These are phyloP conservation scores for Drusus annulatus DNA, from an alignment of 1,140 invertebrate species.

Conservation along the genomic window DNA sequence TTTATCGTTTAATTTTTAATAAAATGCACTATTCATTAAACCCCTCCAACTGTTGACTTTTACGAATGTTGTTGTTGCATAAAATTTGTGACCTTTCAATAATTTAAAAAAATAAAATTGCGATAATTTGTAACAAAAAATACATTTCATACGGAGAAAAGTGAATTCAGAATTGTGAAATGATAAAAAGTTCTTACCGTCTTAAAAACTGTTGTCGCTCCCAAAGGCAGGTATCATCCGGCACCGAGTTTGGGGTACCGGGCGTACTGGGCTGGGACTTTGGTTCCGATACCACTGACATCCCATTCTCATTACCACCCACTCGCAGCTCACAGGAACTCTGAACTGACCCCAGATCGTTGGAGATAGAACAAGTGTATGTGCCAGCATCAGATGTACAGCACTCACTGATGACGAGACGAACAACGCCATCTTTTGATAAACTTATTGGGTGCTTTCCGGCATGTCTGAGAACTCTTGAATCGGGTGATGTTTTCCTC, in stretches of 20 bases:
- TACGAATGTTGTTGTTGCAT: too few relatives aligned
- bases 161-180: too few relatives aligned
- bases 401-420: conserved; percentile 71
- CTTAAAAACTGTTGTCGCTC: conserved; percentile 70
- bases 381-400: conserved; percentile 75
- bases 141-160: too few relatives aligned
- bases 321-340: conserved; percentile 69
- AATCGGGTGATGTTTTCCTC: conserved; percentile 73
- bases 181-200: conserved; percentile 32
- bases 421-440: conserved; percentile 69
- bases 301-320: conserved; percentile 60
- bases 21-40: too few relatives aligned
- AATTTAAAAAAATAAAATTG: too few relatives aligned
- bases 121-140: too few relatives aligned
- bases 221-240: conserved; percentile 67
- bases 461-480: conserved; percentile 69
- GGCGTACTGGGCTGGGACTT: conserved; percentile 62
- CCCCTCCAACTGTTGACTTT: too few relatives aligned
- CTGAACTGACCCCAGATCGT: conserved; percentile 75
- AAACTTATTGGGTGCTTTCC: conserved; percentile 69
- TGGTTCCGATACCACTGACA: conserved; percentile 65
- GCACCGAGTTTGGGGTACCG: conserved; percentile 28
- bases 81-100: too few relatives aligned
- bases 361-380: conserved; percentile 75
- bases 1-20: too few relatives aligned